Evolutionary conservation across 2,113 vertebrate species (phyloP).

Genomic region (Colaptes auratus): DNA sequence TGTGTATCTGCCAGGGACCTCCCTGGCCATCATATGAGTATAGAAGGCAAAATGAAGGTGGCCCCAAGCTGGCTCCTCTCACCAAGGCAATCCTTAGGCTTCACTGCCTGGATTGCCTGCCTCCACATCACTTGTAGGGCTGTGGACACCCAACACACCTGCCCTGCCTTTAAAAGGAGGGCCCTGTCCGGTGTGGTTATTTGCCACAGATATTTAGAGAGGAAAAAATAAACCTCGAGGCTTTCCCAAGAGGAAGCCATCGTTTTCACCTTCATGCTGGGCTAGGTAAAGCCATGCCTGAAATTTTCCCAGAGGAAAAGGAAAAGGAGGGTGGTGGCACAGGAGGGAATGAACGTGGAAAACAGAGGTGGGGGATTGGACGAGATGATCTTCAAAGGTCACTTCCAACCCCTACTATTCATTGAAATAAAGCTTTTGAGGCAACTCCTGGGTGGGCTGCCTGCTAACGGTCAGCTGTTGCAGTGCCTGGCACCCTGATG

Average conservation of each 20-base stretch:
- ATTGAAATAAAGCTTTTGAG: not conserved
- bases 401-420: no score
- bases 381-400: no score
- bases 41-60: not conserved
- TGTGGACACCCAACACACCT: not conserved
- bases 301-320: not conserved
- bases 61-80: not conserved
- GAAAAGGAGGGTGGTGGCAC: not conserved
- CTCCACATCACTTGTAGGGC: fast-evolving
- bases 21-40: fast-evolving
- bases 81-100: not conserved
- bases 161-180: not conserved
- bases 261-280: not conserved
- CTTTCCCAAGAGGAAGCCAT: not conserved
- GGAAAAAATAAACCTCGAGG: not conserved
- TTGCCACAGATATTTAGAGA: not conserved
- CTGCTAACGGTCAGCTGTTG: no score
- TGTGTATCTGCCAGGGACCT: fast-evolving
- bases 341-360: fast-evolving
- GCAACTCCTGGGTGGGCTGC: not conserved
- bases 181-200: not conserved
- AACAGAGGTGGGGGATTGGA: not conserved
- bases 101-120: not conserved
- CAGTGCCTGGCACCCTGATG: no score
- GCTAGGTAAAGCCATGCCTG: not conserved